Percentiles rank a stretch among this genome's conserved stretches.
phyloP scores from a whole-genome alignment of 1,140 invertebrate species.

The Drosophila nikananu region DNA sequence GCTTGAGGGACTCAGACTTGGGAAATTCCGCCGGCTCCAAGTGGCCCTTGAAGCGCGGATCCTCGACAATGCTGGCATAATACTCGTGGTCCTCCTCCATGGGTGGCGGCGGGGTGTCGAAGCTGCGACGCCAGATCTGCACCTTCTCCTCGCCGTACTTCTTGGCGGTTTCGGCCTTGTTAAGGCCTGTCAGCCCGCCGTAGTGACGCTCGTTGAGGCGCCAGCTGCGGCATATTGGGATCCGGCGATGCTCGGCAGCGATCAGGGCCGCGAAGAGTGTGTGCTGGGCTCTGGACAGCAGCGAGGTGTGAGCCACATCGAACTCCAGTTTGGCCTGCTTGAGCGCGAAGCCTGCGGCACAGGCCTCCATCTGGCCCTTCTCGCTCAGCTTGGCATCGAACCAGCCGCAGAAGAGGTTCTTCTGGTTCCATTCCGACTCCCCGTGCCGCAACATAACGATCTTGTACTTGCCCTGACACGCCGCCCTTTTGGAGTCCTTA shows the following conservation, averaged over 20 bases:
- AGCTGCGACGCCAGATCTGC: conserved; percentile 97
- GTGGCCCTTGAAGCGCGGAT: conserved; percentile 90
- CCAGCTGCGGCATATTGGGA: conserved; percentile 94
- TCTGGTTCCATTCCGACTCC: conserved; percentile 97
- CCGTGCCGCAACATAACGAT: conserved; percentile 98
- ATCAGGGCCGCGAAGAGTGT: conserved; percentile 92
- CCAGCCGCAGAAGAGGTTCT: conserved; percentile 98
- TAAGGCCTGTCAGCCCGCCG: conserved; percentile 96
- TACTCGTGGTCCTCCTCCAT: conserved; percentile 94
- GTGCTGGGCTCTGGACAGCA: conserved; percentile 94
- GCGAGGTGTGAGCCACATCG: conserved; percentile 96
- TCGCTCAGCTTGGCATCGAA: conserved; percentile 93
- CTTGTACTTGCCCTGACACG: conserved; percentile 88
- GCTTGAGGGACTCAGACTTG: conserved; percentile 95
- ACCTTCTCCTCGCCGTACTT: conserved; percentile 97
- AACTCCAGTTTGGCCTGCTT: conserved; percentile 93
- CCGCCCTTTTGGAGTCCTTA: conserved; percentile 4
- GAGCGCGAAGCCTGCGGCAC: conserved; percentile 92
- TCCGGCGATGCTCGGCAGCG: conserved; percentile 91
- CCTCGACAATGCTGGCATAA: conserved; percentile 93
- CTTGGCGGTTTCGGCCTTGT: conserved; percentile 97
- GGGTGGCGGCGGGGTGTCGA: conserved; percentile 95
- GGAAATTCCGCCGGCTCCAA: conserved; percentile 93
- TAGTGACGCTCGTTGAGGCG: conserved; percentile 97
- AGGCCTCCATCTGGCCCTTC: conserved; percentile 92